Evolutionary conservation across 2,797 vertebrate species (phyloP).

Genomic region (Cuculus canorus): DNA sequence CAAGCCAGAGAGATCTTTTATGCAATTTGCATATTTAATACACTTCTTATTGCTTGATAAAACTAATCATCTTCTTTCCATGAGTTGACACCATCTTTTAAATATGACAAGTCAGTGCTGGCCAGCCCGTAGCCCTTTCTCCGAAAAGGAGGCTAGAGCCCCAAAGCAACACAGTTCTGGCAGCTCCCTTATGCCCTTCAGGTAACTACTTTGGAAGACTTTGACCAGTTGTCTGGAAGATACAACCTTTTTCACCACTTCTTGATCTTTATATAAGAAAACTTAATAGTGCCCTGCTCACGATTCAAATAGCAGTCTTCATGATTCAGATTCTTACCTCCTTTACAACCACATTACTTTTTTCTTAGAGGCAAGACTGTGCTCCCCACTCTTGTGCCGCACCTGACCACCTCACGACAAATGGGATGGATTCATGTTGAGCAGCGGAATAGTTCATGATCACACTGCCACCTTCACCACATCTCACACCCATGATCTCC

Average conservation of each 20-base stretch:
- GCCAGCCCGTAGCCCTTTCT: not conserved
- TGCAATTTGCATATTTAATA: not conserved
- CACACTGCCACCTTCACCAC: not conserved
- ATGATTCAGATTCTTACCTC: not conserved
- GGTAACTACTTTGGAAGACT: not conserved
- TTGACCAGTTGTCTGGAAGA: not conserved
- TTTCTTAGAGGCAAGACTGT: not conserved
- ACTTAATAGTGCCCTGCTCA: not conserved
- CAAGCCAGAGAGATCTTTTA: not conserved
- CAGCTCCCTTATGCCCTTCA: not conserved
- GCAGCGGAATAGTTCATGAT: not conserved
- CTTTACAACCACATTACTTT: not conserved
- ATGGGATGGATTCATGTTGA: rapidly evolving
- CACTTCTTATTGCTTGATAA: not conserved
- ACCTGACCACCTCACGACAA: not conserved
- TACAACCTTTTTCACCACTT: not conserved
- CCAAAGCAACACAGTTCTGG: not conserved
- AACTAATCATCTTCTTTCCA: too few species aligned
- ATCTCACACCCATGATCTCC: not conserved
- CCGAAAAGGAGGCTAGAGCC: not conserved
- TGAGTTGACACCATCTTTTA: not conserved
- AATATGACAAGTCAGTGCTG: not conserved
- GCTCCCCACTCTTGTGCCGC: not conserved
- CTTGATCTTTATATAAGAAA: not conserved
- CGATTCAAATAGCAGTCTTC: not conserved